These are phyloP conservation scores for Heliothis peltigera DNA, from an alignment of 2,888 invertebrate genomes.

Conservation along the genomic window DNA sequence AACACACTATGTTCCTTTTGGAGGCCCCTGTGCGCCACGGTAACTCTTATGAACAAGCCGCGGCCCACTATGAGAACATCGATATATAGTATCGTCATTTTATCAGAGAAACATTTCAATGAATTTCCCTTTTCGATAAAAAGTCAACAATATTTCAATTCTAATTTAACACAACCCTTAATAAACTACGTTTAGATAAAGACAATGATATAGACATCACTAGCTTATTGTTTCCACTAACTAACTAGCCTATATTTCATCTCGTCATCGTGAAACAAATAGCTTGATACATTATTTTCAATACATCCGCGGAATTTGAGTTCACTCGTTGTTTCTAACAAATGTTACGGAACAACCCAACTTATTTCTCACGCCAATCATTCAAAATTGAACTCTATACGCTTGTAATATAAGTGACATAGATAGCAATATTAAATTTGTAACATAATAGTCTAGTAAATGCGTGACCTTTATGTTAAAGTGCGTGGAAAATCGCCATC, in stretches of 20 bases:
- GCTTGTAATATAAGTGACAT: background rate
- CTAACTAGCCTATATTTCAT: constrained; percentile 39
- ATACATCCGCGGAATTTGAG: constrained; percentile 45
- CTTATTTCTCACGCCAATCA: background rate
- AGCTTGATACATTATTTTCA: constrained; percentile 54
- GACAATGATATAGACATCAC: constrained; percentile 16
- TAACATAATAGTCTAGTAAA: constrained; percentile 26
- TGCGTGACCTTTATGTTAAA: constrained; percentile 55
- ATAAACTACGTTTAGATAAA: background rate
- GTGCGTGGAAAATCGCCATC: constrained; percentile 60
- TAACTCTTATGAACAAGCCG: no score
- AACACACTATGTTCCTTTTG: no score
- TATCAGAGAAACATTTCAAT: no score
- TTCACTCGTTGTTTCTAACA: constrained; percentile 52
- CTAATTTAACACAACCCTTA: background rate
- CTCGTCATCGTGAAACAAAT: constrained; percentile 44
- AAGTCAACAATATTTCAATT: background rate
- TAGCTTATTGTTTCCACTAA: constrained; percentile 25
- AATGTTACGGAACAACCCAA: constrained; percentile 49
- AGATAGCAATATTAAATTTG: background rate
- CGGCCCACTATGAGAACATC: no score
- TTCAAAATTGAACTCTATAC: background rate
- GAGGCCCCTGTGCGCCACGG: no score
- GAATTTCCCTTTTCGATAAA: no score
- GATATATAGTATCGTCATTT: no score